Conservation (phyloP, 2,888 invertebrate genomes). For the Philonicus albiceps region DNA sequence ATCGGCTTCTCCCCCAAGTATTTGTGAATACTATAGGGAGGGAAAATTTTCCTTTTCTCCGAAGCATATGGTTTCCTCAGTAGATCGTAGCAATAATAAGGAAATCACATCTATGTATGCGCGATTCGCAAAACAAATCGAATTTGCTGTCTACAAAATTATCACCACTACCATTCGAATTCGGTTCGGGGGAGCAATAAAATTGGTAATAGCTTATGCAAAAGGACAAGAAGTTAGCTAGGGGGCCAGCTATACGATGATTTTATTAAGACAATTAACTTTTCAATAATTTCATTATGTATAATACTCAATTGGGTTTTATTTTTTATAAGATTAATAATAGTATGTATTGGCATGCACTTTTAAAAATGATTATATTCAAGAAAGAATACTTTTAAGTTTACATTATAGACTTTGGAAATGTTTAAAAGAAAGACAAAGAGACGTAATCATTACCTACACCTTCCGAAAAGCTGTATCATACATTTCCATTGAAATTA, state of each 20-base stretch:
- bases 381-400: neutral
- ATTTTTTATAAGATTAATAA: neutral
- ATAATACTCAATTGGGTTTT: neutral
- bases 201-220: neutral
- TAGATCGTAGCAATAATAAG: neutral
- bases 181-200: neutral
- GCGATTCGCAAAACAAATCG: neutral
- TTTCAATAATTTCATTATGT: neutral
- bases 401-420: neutral
- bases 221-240: neutral
- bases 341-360: neutral
- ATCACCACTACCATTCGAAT: neutral
- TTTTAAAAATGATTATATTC: no score
- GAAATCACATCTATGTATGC: neutral
- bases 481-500: neutral
- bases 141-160: neutral
- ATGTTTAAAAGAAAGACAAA: neutral
- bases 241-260: neutral
- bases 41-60: neutral
- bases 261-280: slow-evolving; percentile 7
- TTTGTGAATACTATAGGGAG: neutral
- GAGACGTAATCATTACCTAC: neutral
- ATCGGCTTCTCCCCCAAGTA: neutral
- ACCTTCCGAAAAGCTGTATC: neutral
- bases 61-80: neutral